These are phyloP conservation scores for Crocuta crocuta DNA, from an alignment of 2,113 vertebrate genomes.

Conservation along the genomic window DNA sequence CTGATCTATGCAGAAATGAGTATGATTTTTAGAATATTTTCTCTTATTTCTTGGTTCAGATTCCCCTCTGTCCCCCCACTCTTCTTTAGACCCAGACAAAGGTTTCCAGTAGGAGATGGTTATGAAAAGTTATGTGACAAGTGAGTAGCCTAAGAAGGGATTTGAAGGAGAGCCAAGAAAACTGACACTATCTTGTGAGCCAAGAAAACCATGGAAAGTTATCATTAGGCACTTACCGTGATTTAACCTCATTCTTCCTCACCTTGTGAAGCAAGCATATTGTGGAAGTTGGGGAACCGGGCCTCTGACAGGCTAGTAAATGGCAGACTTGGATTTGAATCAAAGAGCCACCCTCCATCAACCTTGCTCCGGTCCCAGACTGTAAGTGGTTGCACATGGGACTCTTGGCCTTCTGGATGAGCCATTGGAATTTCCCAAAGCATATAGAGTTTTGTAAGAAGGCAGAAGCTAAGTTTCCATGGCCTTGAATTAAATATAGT, in stretches of 20 bases:
- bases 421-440: not conserved
- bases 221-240: not conserved
- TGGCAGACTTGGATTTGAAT: not conserved
- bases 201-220: not conserved
- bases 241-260: not conserved
- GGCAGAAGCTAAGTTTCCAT: not conserved
- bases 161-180: slow-evolving; percentile 19
- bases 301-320: not conserved
- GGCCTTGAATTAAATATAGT: not conserved
- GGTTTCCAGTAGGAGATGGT: not conserved
- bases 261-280: not conserved
- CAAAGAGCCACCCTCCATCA: not conserved
- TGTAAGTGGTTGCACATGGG: not conserved
- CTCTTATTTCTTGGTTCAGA: not conserved
- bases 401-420: not conserved
- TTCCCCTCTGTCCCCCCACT: not conserved
- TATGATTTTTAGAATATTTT: not conserved
- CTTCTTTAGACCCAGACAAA: not conserved
- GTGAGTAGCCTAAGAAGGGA: not conserved
- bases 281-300: not conserved
- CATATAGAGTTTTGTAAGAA: not conserved
- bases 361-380: not conserved
- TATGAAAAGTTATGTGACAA: not conserved
- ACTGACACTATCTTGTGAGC: not conserved
- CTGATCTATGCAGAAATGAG: not conserved